Percentiles rank a stretch among this genome's conserved stretches.
phyloP scores from a whole-genome alignment of 1,140 invertebrate genomes.

The Apolygus lucorum region DNA sequence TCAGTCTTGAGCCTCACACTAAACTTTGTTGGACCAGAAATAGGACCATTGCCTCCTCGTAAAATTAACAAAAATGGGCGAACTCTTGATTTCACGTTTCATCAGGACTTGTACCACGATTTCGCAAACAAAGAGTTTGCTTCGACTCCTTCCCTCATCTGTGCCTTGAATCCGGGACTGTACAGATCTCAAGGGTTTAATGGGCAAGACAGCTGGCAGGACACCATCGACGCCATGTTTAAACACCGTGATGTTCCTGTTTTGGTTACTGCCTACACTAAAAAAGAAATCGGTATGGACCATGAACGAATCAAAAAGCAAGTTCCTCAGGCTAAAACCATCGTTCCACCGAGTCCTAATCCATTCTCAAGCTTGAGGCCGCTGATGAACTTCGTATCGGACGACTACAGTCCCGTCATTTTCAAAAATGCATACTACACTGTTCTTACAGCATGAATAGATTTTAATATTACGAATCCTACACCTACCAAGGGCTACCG shows the following conservation, averaged over 20 bases:
- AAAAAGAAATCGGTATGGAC: slow-evolving; percentile 13
- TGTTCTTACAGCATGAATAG: neutral
- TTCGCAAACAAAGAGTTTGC: neutral
- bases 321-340: neutral
- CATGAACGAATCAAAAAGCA: neutral
- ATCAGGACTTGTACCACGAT: slow-evolving; percentile 10
- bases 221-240: slow-evolving; percentile 10
- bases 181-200: neutral
- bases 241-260: neutral
- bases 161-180: slow-evolving; percentile 22
- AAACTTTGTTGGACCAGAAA: slow-evolving; percentile 20
- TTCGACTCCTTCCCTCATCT: neutral
- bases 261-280: slow-evolving; percentile 16
- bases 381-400: slow-evolving; percentile 23
- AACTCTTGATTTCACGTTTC: neutral
- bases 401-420: slow-evolving; percentile 8
- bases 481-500: no score
- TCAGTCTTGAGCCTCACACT: neutral
- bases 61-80: neutral
- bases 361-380: slow-evolving; percentile 16
- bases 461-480: no score
- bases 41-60: slow-evolving; percentile 3
- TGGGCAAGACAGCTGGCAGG: neutral
- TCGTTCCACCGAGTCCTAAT: neutral
- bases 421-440: slow-evolving; percentile 23